Evolutionary conservation across 2,113 vertebrate species (phyloP).

Genomic region (Anoura caudifer): DNA sequence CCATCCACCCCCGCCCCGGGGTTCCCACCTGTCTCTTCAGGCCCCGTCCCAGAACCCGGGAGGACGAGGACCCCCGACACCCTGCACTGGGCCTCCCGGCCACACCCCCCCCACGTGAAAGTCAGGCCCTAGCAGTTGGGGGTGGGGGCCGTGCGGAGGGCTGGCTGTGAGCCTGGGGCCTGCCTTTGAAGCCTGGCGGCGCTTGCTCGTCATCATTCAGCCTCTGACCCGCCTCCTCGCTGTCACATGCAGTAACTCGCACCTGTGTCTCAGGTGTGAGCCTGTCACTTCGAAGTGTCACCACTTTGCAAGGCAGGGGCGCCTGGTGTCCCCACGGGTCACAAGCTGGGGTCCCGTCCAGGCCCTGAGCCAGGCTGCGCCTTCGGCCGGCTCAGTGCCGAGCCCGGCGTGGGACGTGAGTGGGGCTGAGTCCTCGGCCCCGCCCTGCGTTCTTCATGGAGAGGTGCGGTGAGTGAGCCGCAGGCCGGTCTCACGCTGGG

Average conservation of each 20-base stretch:
- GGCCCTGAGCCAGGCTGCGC: neutral
- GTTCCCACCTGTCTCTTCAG: neutral
- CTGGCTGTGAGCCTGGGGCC: neutral
- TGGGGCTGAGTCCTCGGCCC: no score
- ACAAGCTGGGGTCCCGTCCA: neutral
- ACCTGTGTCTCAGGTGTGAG: neutral
- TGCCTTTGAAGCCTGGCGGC: neutral
- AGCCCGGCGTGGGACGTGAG: no score
- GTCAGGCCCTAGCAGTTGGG: no score
- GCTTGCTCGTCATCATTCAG: neutral
- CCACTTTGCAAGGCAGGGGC: neutral
- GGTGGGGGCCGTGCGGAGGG: neutral
- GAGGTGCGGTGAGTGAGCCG: neutral
- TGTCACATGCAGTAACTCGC: neutral
- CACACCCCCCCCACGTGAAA: neutral
- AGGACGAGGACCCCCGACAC: no score
- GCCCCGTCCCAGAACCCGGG: neutral
- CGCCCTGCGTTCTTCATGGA: neutral
- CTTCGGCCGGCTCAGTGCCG: neutral
- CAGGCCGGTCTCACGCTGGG: neutral
- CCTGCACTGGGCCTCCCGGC: neutral
- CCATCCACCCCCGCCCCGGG: neutral
- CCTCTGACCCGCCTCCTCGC: neutral
- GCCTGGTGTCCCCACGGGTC: accelerated
- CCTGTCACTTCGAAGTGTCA: neutral